A percentile compares a stretch with the other conserved stretches of the same genome.
phyloP scores from a whole-genome alignment of 2,113 vertebrate genomes.

The Vulpes vulpes region DNA sequence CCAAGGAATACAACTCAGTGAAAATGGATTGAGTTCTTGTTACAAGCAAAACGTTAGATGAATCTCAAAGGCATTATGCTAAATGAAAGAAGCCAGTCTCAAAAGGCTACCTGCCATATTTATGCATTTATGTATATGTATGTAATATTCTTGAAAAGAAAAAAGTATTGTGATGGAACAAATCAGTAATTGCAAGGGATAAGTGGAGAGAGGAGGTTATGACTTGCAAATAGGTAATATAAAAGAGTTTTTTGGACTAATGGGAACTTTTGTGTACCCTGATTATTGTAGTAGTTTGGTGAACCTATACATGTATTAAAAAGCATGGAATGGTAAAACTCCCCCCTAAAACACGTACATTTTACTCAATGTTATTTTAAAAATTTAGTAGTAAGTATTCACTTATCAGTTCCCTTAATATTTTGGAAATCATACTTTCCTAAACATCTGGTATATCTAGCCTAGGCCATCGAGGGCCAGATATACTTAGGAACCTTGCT shows the following conservation, averaged over 20 bases:
- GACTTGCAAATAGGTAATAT: not conserved
- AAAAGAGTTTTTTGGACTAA: not conserved
- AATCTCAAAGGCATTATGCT: slow-evolving; percentile 3
- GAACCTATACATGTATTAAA: slow-evolving; percentile 1
- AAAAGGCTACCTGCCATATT: not conserved
- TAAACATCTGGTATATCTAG: not conserved
- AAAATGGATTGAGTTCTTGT: not conserved
- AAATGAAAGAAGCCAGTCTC: slow-evolving; percentile 15
- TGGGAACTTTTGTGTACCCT: not conserved
- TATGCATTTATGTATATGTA: not conserved
- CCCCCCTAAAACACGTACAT: not conserved
- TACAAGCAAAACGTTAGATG: not conserved
- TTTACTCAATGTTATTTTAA: not conserved
- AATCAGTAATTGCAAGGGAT: not conserved
- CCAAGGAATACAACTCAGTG: not conserved
- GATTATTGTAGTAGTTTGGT: not conserved
- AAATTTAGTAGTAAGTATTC: not conserved
- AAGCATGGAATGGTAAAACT: not conserved
- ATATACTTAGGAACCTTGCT: not conserved
- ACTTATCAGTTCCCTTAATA: slow-evolving; percentile 27
- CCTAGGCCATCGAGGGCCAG: not conserved
- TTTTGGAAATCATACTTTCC: slow-evolving; percentile 1
- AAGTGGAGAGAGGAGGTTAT: not conserved
- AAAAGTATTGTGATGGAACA: not conserved
- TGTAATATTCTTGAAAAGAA: not conserved